Percentiles rank a stretch among this genome's conserved stretches.
phyloP scores from a whole-genome alignment of 2,797 vertebrate genomes.

The Cichlasoma orientale region DNA sequence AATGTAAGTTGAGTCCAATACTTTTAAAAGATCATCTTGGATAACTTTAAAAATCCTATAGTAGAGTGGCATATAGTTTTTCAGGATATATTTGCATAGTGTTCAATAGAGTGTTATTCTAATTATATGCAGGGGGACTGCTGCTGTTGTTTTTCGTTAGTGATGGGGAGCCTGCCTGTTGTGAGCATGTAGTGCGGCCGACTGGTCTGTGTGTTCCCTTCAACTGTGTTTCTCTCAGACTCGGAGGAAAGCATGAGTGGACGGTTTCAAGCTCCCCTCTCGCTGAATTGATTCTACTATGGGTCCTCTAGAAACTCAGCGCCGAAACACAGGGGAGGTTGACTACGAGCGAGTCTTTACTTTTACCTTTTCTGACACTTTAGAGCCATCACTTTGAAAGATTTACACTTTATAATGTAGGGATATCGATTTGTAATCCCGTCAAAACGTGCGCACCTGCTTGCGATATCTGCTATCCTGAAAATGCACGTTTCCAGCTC shows the following conservation, averaged over 20 bases:
- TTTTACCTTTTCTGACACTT: not conserved
- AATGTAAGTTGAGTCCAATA: not conserved
- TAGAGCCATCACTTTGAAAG: accelerated
- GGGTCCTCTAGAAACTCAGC: constrained; percentile 78
- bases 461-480: not conserved
- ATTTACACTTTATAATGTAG: accelerated
- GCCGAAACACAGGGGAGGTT: constrained; percentile 51
- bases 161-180: constrained; percentile 60
- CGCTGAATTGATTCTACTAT: constrained; percentile 90
- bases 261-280: constrained; percentile 88
- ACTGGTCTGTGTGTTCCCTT: constrained; percentile 75
- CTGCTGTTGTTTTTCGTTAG: constrained; percentile 46
- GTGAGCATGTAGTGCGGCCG: constrained; percentile 71
- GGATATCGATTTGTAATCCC: accelerated
- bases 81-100: not conserved
- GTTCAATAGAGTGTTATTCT: not conserved
- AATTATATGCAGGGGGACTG: constrained; percentile 21
- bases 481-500: constrained; percentile 23
- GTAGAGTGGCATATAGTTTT: not conserved
- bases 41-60: not conserved
- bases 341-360: not conserved
- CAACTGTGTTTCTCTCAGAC: constrained; percentile 79
- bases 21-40: not conserved
- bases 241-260: constrained; percentile 77
- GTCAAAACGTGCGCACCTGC: accelerated